These are phyloP conservation scores for Pelmatolapia mariae DNA, from an alignment of 2,113 vertebrate genomes.

Conservation along the genomic window DNA sequence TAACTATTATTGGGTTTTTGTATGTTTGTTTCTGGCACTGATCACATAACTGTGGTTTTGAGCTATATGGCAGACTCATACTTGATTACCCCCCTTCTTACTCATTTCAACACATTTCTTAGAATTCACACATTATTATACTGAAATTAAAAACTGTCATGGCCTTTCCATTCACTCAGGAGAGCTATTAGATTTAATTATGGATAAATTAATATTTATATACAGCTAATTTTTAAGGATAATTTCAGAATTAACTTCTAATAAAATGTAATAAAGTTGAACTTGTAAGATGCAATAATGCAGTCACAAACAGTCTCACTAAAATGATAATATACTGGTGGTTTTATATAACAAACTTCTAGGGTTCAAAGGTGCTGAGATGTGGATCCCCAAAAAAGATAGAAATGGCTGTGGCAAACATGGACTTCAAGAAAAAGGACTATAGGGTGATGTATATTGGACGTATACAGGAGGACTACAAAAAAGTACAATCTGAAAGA, in stretches of 20 bases:
- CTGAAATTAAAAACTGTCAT: neutral
- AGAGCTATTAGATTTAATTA: neutral
- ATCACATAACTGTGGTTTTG: neutral
- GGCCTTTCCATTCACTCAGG: neutral
- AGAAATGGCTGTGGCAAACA: no score
- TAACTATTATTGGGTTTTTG: neutral
- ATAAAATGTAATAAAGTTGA: neutral
- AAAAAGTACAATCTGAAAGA: no score
- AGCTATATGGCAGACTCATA: neutral
- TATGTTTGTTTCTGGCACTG: neutral
- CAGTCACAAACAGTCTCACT: neutral
- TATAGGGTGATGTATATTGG: no score
- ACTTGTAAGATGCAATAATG: neutral
- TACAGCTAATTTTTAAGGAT: neutral
- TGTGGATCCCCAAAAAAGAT: slow-evolving; percentile 88
- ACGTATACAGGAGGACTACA: no score
- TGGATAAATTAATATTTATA: slow-evolving; percentile 16
- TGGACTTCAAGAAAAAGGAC: slow-evolving; percentile 26
- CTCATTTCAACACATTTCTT: neutral
- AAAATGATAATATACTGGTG: neutral
- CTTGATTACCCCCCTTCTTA: neutral
- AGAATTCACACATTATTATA: neutral
- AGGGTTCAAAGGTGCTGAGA: slow-evolving; percentile 82
- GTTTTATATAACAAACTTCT: neutral
- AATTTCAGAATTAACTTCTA: neutral